These are phyloP conservation scores for Platycheirus albimanus DNA, from an alignment of 2,888 invertebrate species.

Conservation along the genomic window DNA sequence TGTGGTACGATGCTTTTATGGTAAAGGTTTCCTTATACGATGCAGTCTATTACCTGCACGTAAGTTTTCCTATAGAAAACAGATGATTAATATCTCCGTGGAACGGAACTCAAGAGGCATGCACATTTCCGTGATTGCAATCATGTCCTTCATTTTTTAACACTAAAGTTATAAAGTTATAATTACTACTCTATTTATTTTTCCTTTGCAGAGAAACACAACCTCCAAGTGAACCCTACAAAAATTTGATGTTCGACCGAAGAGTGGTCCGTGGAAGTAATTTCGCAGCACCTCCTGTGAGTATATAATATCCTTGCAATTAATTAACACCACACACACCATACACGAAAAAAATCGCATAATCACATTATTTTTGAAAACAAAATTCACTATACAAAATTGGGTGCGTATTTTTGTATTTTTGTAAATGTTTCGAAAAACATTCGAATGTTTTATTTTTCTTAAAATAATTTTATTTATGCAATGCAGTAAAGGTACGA, in stretches of 20 bases:
- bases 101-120: slow-evolving; percentile 33
- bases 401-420: too few relatives aligned
- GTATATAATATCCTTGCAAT: slow-evolving; percentile 58
- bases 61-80: slow-evolving; percentile 8
- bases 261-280: slow-evolving; percentile 93
- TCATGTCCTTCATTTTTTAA: background rate
- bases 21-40: too few relatives aligned
- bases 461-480: too few relatives aligned
- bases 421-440: too few relatives aligned
- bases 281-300: slow-evolving; percentile 84
- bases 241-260: slow-evolving; percentile 95
- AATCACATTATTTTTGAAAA: too few relatives aligned
- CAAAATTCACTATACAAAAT: too few relatives aligned
- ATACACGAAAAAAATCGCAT: too few relatives aligned
- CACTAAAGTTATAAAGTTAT: background rate
- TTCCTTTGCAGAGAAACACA: slow-evolving; percentile 79
- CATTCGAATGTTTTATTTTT: too few relatives aligned
- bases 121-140: slow-evolving; percentile 29
- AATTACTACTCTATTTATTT: too few relatives aligned
- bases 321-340: background rate
- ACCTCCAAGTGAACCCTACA: slow-evolving; percentile 84
- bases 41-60: slow-evolving; percentile 18
- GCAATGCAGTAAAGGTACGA: too few relatives aligned
- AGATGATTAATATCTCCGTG: slow-evolving; percentile 7
- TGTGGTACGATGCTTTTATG: too few relatives aligned